Evolutionary conservation across 2,113 vertebrate genomes (phyloP).

Genomic region (Phainopepla nitens): DNA sequence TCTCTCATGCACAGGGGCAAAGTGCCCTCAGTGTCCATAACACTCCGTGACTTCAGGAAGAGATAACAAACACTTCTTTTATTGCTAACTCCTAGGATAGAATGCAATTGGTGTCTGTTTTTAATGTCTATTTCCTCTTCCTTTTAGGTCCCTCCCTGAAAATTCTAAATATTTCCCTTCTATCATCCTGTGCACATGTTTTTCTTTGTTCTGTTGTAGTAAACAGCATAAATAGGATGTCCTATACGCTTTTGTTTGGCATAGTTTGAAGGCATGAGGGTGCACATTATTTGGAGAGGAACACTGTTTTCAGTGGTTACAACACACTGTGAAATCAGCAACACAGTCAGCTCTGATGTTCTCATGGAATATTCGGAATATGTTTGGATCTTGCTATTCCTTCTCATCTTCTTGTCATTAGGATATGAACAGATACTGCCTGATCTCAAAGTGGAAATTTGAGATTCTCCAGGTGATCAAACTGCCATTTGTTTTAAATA

Average conservation of each 20-base stretch:
- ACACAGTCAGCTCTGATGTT: background rate
- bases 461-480: background rate
- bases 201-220: background rate
- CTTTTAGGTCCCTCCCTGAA: background rate
- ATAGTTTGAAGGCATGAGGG: background rate
- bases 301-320: background rate
- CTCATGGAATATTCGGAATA: background rate
- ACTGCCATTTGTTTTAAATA: background rate
- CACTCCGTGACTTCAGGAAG: background rate
- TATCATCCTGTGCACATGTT: background rate
- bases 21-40: background rate
- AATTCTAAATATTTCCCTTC: background rate
- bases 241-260: background rate
- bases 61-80: background rate
- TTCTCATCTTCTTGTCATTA: background rate
- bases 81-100: background rate
- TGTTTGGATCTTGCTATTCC: background rate
- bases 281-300: background rate
- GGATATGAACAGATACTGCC: background rate
- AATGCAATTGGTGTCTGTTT: background rate
- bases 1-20: background rate
- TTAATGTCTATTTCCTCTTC: background rate
- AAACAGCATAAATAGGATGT: background rate
- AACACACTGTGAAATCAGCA: background rate
- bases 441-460: background rate